Percentiles rank a stretch among this genome's conserved stretches.
Conservation (phyloP, 2,113 vertebrate species). For the Epinephelus lanceolatus region DNA sequence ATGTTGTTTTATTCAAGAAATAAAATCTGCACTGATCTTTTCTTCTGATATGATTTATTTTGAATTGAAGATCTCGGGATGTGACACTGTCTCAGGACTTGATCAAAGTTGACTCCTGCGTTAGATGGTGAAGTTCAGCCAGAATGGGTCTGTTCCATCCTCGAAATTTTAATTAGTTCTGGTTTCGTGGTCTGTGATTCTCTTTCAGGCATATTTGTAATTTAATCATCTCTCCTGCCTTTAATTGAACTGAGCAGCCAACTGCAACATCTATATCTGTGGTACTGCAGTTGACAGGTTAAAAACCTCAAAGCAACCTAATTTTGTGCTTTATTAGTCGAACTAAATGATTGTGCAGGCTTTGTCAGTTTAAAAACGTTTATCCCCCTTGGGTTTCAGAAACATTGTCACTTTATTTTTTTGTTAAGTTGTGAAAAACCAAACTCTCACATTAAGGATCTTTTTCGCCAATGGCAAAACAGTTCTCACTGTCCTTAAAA, state of each 20-base stretch:
- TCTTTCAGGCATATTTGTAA: constrained; percentile 26
- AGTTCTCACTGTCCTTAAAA: constrained; percentile 30
- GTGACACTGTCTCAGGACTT: not conserved
- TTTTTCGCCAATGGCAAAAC: constrained; percentile 36
- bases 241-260: not conserved
- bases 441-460: constrained; percentile 20
- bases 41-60: not conserved
- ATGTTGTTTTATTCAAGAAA: not conserved
- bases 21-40: not conserved
- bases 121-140: not conserved
- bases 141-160: not conserved
- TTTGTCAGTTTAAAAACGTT: constrained; percentile 31
- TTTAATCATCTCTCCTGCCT: constrained; percentile 28
- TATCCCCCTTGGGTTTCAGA: not conserved
- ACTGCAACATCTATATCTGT: constrained; percentile 10
- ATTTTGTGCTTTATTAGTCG: constrained; percentile 28
- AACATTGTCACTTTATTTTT: constrained; percentile 8
- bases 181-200: constrained; percentile 1
- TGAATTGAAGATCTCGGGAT: not conserved
- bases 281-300: constrained; percentile 6
- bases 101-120: not conserved
- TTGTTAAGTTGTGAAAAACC: constrained; percentile 21
- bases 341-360: constrained; percentile 23
- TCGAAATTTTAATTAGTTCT: constrained; percentile 23
- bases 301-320: constrained; percentile 28